These are phyloP conservation scores for Penaeus vannamei DNA, from an alignment of 1,140 invertebrate species.

Conservation along the genomic window DNA sequence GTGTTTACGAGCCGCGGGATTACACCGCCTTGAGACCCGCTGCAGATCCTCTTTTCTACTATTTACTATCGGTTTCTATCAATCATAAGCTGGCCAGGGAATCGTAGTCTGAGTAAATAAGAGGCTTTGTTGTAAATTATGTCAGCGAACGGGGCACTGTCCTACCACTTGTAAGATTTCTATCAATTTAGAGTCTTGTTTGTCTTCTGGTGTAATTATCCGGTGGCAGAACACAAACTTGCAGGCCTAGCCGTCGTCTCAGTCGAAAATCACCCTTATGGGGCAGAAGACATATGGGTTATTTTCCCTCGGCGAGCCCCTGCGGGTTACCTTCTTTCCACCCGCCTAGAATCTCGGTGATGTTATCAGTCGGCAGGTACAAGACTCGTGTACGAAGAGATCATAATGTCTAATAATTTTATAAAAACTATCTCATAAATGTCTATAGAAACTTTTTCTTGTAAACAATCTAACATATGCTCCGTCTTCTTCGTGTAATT, in stretches of 20 bases:
- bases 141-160: slow-evolving; percentile 31
- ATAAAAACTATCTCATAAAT: slow-evolving; percentile 27
- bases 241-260: not conserved
- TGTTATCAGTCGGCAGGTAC: slow-evolving; percentile 50
- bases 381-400: slow-evolving; percentile 18
- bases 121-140: slow-evolving; percentile 48
- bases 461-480: slow-evolving; percentile 13
- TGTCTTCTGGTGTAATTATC: slow-evolving; percentile 56
- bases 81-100: slow-evolving; percentile 5
- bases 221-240: slow-evolving; percentile 38
- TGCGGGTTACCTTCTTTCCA: slow-evolving; percentile 5
- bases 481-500: slow-evolving; percentile 3
- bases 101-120: slow-evolving; percentile 34
- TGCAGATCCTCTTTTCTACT: not conserved
- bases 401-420: slow-evolving; percentile 52
- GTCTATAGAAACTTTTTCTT: slow-evolving; percentile 31
- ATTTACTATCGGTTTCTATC: slow-evolving; percentile 34
- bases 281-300: not conserved
- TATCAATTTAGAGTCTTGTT: slow-evolving; percentile 55
- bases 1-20: not conserved
- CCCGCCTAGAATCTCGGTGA: slow-evolving; percentile 28
- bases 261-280: not conserved
- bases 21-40: not conserved
- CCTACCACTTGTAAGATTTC: slow-evolving; percentile 55
- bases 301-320: not conserved